Conservation (phyloP, 2,888 invertebrate genomes). For the Melikaiella ostensackeni region DNA sequence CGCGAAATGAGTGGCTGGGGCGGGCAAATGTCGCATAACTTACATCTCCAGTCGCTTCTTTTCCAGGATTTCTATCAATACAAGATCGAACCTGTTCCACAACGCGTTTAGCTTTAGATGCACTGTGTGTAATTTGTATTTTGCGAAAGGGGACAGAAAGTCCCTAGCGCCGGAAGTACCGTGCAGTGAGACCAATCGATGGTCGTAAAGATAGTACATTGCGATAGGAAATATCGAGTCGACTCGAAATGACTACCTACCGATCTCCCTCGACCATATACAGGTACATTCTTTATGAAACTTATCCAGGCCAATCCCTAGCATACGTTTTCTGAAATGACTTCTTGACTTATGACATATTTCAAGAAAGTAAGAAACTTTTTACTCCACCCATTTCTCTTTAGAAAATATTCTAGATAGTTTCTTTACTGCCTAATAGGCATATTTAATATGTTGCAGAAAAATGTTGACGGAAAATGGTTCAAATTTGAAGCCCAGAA, state of each 20-base stretch:
- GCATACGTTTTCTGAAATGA: constrained; percentile 24
- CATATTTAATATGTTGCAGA: no score
- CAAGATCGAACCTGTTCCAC: constrained; percentile 56
- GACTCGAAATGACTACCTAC: constrained; percentile 35
- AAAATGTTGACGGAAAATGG: no score
- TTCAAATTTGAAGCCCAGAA: no score
- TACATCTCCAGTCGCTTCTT: constrained; percentile 63
- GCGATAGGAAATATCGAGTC: constrained; percentile 31
- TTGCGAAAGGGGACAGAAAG: constrained; percentile 49
- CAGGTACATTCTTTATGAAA: constrained; percentile 35
- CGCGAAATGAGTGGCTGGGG: constrained; percentile 75
- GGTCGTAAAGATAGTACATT: constrained; percentile 49
- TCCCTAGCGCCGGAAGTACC: constrained; percentile 43
- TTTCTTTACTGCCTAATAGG: not conserved
- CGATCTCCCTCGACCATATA: constrained; percentile 29
- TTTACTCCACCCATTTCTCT: not conserved
- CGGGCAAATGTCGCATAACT: constrained; percentile 76
- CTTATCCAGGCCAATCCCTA: constrained; percentile 32
- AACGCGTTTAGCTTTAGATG: constrained; percentile 46
- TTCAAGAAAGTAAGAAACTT: not conserved
- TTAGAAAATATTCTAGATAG: not conserved
- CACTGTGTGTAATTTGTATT: constrained; percentile 27
- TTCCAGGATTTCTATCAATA: constrained; percentile 74
- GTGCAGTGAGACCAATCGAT: constrained; percentile 49
- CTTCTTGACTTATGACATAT: not conserved